phyloP scores from a whole-genome alignment of 1,140 invertebrate species.

The Drosophila micromelanica region DNA sequence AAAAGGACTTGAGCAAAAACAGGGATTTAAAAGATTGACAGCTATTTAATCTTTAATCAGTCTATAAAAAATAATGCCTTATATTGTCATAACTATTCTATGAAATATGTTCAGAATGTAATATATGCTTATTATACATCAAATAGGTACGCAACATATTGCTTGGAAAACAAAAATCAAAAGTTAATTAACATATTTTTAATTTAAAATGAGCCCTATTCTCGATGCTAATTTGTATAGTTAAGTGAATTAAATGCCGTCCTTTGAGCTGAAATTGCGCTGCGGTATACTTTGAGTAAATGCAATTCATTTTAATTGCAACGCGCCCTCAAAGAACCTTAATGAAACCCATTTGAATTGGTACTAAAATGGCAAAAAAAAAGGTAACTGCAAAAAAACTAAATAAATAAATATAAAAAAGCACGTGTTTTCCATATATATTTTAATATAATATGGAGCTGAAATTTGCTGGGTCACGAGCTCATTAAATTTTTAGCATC shows the following conservation, averaged over 20 bases:
- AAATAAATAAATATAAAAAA: conserved; percentile 7
- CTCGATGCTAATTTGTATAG: conserved; percentile 43
- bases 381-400: conserved; percentile 23
- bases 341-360: conserved; percentile 45
- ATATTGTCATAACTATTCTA: no score
- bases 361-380: conserved; percentile 31
- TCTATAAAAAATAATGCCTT: no score
- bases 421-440: neutral
- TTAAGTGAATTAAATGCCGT: conserved; percentile 27
- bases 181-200: neutral
- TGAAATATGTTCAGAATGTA: no score
- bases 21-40: no score
- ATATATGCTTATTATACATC: no score
- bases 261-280: conserved; percentile 24
- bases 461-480: conserved; percentile 36
- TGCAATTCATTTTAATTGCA: conserved; percentile 74
- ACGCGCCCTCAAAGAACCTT: conserved; percentile 47
- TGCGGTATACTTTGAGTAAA: conserved; percentile 47
- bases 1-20: neutral
- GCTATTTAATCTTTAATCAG: no score
- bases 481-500: conserved; percentile 50
- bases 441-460: neutral
- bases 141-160: no score
- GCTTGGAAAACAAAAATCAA: no score
- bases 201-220: no score